Conservation (phyloP, 2,888 invertebrate genomes). For the Scrobipalpa costella region DNA sequence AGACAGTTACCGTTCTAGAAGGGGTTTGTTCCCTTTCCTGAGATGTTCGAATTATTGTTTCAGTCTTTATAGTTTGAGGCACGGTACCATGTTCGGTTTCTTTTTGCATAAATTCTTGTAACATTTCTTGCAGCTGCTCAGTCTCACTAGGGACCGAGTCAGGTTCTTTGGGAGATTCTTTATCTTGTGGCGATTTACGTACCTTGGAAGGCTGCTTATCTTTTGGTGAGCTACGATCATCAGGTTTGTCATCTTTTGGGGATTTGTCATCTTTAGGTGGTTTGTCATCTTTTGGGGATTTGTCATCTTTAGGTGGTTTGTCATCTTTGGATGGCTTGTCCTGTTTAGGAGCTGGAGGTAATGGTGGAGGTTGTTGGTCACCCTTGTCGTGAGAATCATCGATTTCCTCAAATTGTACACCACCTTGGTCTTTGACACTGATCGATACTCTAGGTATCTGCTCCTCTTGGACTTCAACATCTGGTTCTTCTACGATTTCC, state of each 20-base stretch:
- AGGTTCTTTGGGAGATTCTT: constrained; percentile 26
- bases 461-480: constrained; percentile 86
- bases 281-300: constrained; percentile 31
- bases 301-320: constrained; percentile 33
- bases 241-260: constrained; percentile 32
- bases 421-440: constrained; percentile 82
- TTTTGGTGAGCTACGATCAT: constrained; percentile 1
- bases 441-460: constrained; percentile 87
- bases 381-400: constrained; percentile 51
- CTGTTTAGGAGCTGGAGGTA: constrained; percentile 39
- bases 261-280: constrained; percentile 37
- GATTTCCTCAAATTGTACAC: constrained; percentile 62
- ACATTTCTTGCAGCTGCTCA: constrained; percentile 43
- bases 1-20: constrained; percentile 40
- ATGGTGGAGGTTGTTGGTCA: constrained; percentile 43
- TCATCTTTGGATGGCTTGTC: constrained; percentile 33
- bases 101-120: constrained; percentile 55
- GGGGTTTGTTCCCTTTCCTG: constrained; percentile 46
- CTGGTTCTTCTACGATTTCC: constrained; percentile 92
- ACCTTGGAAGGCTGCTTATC: not conserved
- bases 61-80: constrained; percentile 36
- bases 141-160: constrained; percentile 30
- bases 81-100: constrained; percentile 44
- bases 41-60: constrained; percentile 32
- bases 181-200: constrained; percentile 33